Base-by-base conservation (phyloP, 2,797 vertebrate genomes). In the Rhabdophis nuchalis region DNA sequence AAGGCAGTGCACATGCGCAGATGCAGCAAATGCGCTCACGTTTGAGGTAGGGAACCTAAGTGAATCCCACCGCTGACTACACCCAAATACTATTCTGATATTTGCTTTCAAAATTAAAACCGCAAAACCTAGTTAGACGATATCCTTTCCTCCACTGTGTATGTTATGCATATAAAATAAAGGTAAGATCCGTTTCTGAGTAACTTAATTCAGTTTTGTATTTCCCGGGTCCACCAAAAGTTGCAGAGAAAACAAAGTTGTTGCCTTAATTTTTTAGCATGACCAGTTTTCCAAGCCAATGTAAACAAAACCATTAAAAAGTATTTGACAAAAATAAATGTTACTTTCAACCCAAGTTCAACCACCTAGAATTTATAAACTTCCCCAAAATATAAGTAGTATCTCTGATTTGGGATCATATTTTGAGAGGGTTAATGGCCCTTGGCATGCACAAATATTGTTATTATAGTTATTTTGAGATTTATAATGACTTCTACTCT, bases 101-200 rank as follows among this genome's bases (percentile, higher is more conserved):
- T 60, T 90, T 87, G 90, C 58, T 91, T 91, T 87, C 58, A 29
- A 87, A 58, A 54, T 87, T 89, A 87, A 60, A 91, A 91, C 77
- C 2, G 11, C 32, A 77, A 18, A 77, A 41, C 56, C 77, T 68
- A 89, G 60, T 72, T 89, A 50, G 54, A 57, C 86, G 87, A 25
- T 36, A 23, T 29, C 46, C 72, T 23, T 13, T 23, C 36, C 61
- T 57, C 77, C 10, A 36, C 6, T 9, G 36, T 13, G 36, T 91
- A 82, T 52, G 32, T 25, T 85, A 86, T 29, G 46, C 64, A 93
- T 82, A 25, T 88, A 46, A 93, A 93, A 61, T 54, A 87, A 60
- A 29, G 41, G 53, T 82, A 90, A 88, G 58, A 82, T 85, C 29
- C 18, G 50, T 90, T 90, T 58, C 12, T 27, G 56, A 82, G 32